phyloP scores from a whole-genome alignment of 2,888 invertebrate species.

The Xanthia togata region DNA sequence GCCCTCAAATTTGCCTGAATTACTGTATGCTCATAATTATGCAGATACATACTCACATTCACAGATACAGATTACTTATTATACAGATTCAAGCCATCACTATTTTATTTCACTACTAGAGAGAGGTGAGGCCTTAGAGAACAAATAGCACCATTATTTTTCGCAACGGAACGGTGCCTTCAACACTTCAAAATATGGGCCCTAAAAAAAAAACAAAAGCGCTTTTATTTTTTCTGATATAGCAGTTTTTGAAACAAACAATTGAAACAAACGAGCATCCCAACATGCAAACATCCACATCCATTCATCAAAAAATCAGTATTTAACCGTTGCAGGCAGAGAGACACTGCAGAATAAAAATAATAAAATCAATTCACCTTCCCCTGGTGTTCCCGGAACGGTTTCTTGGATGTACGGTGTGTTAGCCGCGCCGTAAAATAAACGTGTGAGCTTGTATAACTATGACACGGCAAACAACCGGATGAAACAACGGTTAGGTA shows the following conservation, averaged over 20 bases:
- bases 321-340: constrained; percentile 22
- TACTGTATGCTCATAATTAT: no score
- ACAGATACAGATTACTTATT: neutral
- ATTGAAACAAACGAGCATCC: constrained; percentile 10
- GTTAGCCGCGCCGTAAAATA: no score
- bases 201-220: neutral
- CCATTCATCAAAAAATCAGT: constrained; percentile 20
- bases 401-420: no score
- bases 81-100: neutral
- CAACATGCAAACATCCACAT: neutral
- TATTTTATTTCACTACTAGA: neutral
- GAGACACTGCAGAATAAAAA: constrained; percentile 26
- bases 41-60: neutral
- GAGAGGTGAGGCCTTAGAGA: neutral
- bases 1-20: neutral
- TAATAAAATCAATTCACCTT: constrained; percentile 41
- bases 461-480: no score
- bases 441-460: no score
- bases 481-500: no score
- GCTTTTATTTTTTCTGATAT: neutral
- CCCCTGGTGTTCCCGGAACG: no score
- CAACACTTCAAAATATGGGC: neutral
- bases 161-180: neutral
- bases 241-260: neutral
- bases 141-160: neutral